Evolutionary conservation across 1,140 invertebrate species (phyloP), one percentile per base, ranked within the genome.

Genomic region (Megathymus violae): DNA sequence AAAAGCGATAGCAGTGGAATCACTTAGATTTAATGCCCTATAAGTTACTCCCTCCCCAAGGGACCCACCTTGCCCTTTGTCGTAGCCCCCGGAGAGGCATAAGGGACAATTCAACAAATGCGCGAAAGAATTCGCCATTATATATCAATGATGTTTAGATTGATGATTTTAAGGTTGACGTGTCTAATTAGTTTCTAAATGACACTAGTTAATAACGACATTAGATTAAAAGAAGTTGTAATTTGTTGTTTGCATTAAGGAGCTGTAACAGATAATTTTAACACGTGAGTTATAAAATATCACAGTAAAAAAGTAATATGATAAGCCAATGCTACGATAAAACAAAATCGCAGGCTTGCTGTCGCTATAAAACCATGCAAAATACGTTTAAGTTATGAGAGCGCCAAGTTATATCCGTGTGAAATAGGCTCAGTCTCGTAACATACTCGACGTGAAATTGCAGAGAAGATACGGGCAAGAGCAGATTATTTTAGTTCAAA

Each of bases 1-100:
- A 82, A 86, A 86, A 83, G 76, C 69, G 67, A 71, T 67, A 75
- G 47, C 65, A 79, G 60, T 66, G 51, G 79, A 84, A 85, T 86
- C 85, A 88, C 85, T 88, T 86, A 86, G 83, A 83, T 81, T 82
- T 80, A 88, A 88, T 82, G 82, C 82, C 71, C 72, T 80, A 83
- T 85, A 88, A 88, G 77, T 85, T 82, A 85, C 78, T 70, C 74
- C 19, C 58, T 19, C 68, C 76, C 67, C 16, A 11, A 74, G 78
- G 78, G 52, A 17, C 40, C 41, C 17, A 17, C 61, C 40, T 34
- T 65, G 77, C 77, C 82, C 82, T 85, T 85, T 88, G 82, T 85
- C 58, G 16, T n/a, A 4, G 6, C 66, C 82, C 74, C 59, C 1
- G 14, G 78, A 76, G 80, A 80, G 62, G 52, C 50, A 68, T 71